Conservation (phyloP, 2,113 vertebrate genomes). For the Stigmatopora nigra region DNA sequence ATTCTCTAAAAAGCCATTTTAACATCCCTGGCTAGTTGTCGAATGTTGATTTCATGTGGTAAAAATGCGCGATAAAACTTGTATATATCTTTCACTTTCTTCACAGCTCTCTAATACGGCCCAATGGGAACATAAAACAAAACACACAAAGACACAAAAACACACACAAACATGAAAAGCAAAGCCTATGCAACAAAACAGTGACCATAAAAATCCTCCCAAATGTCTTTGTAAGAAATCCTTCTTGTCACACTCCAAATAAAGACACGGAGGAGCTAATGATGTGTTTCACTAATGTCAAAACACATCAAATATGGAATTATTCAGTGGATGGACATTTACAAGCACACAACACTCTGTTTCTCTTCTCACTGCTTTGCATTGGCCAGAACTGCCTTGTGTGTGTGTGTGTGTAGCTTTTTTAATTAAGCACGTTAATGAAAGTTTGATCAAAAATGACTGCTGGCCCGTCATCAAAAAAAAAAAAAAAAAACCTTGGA, state of each 20-base stretch:
- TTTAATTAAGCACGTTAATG: conserved; percentile 2
- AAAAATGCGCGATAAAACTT: neutral
- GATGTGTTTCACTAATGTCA: conserved; percentile 3
- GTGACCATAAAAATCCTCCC: neutral
- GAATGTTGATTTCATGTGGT: too few species aligned
- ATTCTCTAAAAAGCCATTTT: too few species aligned
- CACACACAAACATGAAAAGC: neutral
- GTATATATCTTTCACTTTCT: neutral
- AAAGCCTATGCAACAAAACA: neutral
- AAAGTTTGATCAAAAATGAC: conserved; percentile 14
- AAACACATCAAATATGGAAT: neutral
- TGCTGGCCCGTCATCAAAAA: neutral
- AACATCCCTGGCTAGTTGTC: too few species aligned
- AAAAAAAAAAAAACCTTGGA: neutral
- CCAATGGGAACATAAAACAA: neutral
- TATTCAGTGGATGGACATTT: neutral
- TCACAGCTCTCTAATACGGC: neutral
- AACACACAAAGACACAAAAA: neutral
- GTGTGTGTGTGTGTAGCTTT: neutral
- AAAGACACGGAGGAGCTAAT: conserved; percentile 4
- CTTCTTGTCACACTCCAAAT: neutral
- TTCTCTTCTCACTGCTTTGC: neutral
- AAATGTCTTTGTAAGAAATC: neutral
- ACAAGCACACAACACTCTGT: neutral
- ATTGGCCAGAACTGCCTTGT: neutral